A percentile compares a stretch with the other conserved stretches of the same genome.
Conservation (phyloP, 92 coral and sea anemone genomes). For the Porites evermanni region DNA sequence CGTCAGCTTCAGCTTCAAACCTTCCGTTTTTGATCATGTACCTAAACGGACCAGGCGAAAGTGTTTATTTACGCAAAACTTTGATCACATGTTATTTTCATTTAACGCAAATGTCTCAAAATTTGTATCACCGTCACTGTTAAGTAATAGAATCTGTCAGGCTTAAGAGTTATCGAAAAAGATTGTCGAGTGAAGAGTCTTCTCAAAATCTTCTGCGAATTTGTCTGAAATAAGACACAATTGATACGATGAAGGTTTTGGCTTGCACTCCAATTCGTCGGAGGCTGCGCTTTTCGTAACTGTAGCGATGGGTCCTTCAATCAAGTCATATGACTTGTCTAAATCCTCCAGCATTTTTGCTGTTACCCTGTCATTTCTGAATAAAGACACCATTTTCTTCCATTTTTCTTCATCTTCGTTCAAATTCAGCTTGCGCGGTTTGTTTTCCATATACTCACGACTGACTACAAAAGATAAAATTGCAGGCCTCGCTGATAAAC, state of each 20-base stretch:
- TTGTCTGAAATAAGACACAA: conserved; percentile 60
- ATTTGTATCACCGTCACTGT: too few species aligned
- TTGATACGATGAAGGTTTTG: conserved; percentile 48
- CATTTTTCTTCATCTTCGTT: conserved; percentile 32
- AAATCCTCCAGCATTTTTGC: conserved; percentile 36
- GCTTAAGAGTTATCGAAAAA: neutral
- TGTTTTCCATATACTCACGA: conserved; percentile 1
- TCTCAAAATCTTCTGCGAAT: conserved; percentile 33
- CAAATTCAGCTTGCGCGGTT: conserved; percentile 13
- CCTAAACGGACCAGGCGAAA: too few species aligned
- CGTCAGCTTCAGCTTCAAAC: too few species aligned
- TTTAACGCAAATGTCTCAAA: too few species aligned
- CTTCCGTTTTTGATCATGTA: too few species aligned
- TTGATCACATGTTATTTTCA: too few species aligned
- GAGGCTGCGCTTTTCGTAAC: neutral
- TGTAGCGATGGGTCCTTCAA: conserved; percentile 65
- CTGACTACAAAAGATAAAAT: conserved; percentile 53
- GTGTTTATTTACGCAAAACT: too few species aligned
- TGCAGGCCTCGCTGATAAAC: conserved; percentile 59
- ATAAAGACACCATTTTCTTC: conserved; percentile 48
- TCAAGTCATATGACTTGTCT: conserved; percentile 36
- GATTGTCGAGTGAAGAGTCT: conserved; percentile 4
- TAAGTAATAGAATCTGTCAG: too few species aligned
- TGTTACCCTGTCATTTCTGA: conserved; percentile 46
- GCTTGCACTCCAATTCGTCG: neutral